These are phyloP conservation scores for Bergia puertoricense DNA, from an alignment of 92 coral and sea anemone species.

Conservation along the genomic window DNA sequence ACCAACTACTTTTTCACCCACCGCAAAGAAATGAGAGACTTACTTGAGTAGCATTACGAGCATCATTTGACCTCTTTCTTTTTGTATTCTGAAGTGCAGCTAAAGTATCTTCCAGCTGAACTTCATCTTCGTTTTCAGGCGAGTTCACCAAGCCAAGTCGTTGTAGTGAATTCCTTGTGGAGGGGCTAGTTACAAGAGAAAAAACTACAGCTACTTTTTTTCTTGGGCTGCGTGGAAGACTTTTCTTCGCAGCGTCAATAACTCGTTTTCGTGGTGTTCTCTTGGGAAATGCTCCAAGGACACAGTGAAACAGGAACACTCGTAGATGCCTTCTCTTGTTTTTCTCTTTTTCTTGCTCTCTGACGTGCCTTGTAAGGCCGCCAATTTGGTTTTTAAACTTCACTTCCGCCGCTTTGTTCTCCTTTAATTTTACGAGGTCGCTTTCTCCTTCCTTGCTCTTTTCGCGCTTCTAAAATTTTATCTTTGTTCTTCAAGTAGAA, in stretches of 20 bases:
- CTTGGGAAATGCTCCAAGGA: constrained; percentile 25
- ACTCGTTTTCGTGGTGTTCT: constrained; percentile 35
- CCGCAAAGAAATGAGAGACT: constrained; percentile 48
- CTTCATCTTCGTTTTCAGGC: constrained; percentile 40
- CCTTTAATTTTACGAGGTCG: constrained; percentile 21
- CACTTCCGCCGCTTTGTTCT: constrained; percentile 18
- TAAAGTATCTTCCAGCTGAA: constrained; percentile 36
- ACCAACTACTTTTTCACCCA: not conserved
- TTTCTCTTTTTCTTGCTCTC: constrained; percentile 42
- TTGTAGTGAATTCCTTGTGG: constrained; percentile 44
- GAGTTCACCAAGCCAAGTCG: constrained; percentile 15
- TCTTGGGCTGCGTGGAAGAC: constrained; percentile 29
- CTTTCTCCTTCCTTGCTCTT: constrained; percentile 42
- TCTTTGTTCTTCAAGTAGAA: constrained; percentile 48
- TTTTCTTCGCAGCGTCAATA: constrained; percentile 27
- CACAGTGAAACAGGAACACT: constrained; percentile 29
- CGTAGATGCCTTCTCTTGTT: constrained; percentile 27
- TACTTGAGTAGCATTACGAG: constrained; percentile 43
- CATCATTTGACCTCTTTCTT: constrained; percentile 40
- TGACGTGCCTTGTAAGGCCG: constrained; percentile 33
- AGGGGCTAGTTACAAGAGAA: constrained; percentile 36
- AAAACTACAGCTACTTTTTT: constrained; percentile 28
- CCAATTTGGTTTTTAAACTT: constrained; percentile 39
- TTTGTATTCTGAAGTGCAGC: constrained; percentile 42
- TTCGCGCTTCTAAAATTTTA: constrained; percentile 31